These are phyloP conservation scores for Sphenodon punctatus DNA, from an alignment of 2,797 vertebrate genomes.

Conservation along the genomic window DNA sequence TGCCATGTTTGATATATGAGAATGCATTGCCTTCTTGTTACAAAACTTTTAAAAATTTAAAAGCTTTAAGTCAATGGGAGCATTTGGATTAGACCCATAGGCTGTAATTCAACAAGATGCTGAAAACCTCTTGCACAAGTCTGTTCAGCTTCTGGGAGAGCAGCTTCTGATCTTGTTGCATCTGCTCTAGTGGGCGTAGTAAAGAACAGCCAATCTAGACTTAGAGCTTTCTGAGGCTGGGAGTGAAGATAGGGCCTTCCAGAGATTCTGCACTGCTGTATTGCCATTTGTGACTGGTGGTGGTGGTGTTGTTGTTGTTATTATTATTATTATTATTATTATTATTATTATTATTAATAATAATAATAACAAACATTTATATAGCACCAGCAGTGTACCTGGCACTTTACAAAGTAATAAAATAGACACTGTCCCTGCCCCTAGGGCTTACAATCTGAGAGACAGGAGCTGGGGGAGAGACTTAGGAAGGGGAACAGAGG, in stretches of 20 bases:
- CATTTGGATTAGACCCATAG: background rate
- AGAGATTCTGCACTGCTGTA: rapidly evolving
- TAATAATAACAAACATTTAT: too few species aligned
- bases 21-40: background rate
- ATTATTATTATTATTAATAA: too few species aligned
- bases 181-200: background rate
- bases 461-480: too few species aligned
- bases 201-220: background rate
- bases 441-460: too few species aligned
- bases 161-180: background rate
- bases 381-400: too few species aligned
- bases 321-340: too few species aligned
- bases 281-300: background rate
- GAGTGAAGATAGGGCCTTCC: background rate
- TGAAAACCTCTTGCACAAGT: background rate
- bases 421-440: too few species aligned
- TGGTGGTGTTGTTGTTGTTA: too few species aligned
- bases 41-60: background rate
- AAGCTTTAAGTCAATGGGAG: background rate
- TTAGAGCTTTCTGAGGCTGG: background rate
- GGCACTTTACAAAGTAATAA: too few species aligned
- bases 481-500: too few species aligned
- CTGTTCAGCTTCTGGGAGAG: too few species aligned
- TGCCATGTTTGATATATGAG: background rate
- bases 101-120: background rate